These are phyloP conservation scores for Asarcornis scutulata DNA, from an alignment of 2,113 vertebrate species.

Conservation along the genomic window DNA sequence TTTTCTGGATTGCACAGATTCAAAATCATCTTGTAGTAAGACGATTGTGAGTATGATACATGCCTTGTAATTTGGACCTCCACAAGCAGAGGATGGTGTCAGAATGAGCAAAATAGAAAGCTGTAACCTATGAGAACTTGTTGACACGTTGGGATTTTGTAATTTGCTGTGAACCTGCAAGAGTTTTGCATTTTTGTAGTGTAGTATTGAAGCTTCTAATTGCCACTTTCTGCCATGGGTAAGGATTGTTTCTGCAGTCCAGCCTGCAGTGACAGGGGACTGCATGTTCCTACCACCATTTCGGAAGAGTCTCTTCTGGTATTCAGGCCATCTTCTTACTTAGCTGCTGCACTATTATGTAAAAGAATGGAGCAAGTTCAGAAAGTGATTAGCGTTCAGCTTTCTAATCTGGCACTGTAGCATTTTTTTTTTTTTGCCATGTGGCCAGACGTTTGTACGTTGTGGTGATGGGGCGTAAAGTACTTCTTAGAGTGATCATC, in stretches of 20 bases:
- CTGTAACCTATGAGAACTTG: background rate
- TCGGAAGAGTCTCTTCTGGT: background rate
- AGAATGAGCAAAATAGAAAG: background rate
- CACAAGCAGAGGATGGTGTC: slow-evolving; percentile 8
- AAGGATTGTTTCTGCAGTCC: background rate
- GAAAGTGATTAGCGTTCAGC: background rate
- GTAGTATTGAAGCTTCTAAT: background rate
- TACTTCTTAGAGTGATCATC: background rate
- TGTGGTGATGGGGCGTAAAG: background rate
- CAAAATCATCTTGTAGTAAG: slow-evolving; percentile 42
- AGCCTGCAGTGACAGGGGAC: background rate
- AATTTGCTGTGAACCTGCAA: background rate
- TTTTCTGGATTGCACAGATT: slow-evolving; percentile 25
- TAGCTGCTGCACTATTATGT: background rate
- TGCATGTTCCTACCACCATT: background rate
- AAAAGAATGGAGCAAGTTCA: background rate
- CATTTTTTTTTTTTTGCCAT: background rate
- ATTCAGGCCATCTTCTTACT: background rate
- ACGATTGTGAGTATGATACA: slow-evolving; percentile 44
- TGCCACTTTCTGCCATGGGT: background rate
- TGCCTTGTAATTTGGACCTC: slow-evolving; percentile 52
- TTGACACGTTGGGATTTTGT: slow-evolving; percentile 13
- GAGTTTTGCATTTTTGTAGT: background rate
- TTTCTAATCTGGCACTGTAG: background rate
- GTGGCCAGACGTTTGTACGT: background rate